Percentiles rank a stretch among this genome's conserved stretches.
Conservation (phyloP, 2,888 invertebrate species). For the Troides oblongomaculatus region DNA sequence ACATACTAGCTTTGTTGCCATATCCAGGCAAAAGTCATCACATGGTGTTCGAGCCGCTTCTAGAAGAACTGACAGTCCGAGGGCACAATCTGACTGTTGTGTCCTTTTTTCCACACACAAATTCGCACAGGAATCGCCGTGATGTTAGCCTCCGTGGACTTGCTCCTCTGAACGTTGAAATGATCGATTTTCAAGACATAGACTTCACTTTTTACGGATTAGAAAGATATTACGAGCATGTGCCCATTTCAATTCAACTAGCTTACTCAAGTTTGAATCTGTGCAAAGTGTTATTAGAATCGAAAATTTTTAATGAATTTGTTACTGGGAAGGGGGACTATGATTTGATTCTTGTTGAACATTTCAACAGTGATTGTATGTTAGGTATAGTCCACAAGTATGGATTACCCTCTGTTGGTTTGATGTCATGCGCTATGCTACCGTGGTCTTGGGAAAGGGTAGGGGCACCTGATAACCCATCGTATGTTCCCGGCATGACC, state of each 20-base stretch:
- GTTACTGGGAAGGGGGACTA: slow-evolving; percentile 53
- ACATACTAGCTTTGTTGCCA: slow-evolving; percentile 64
- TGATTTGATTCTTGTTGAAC: slow-evolving; percentile 71
- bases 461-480: slow-evolving; percentile 62
- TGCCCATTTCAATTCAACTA: slow-evolving; percentile 36
- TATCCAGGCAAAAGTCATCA: slow-evolving; percentile 75
- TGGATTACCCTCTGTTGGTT: slow-evolving; percentile 56
- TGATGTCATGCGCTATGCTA: slow-evolving; percentile 60
- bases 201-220: slow-evolving; percentile 41
- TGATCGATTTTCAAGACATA: slow-evolving; percentile 43
- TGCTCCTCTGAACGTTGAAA: slow-evolving; percentile 44
- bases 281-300: slow-evolving; percentile 49
- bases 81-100: slow-evolving; percentile 73
- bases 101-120: slow-evolving; percentile 60
- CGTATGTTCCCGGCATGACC: slow-evolving; percentile 58
- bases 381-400: slow-evolving; percentile 64
- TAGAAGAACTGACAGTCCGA: slow-evolving; percentile 59
- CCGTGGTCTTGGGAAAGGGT: slow-evolving; percentile 60
- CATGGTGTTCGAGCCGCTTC: slow-evolving; percentile 66
- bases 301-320: slow-evolving; percentile 49
- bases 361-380: slow-evolving; percentile 74
- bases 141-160: slow-evolving; percentile 50
- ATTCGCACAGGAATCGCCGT: slow-evolving; percentile 39
- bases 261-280: slow-evolving; percentile 41
- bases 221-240: slow-evolving; percentile 37